A percentile compares a stretch with the other conserved stretches of the same genome.
Evolutionary conservation across 2,797 vertebrate species (phyloP).

Genomic region (Parotocinclus haroldoi): DNA sequence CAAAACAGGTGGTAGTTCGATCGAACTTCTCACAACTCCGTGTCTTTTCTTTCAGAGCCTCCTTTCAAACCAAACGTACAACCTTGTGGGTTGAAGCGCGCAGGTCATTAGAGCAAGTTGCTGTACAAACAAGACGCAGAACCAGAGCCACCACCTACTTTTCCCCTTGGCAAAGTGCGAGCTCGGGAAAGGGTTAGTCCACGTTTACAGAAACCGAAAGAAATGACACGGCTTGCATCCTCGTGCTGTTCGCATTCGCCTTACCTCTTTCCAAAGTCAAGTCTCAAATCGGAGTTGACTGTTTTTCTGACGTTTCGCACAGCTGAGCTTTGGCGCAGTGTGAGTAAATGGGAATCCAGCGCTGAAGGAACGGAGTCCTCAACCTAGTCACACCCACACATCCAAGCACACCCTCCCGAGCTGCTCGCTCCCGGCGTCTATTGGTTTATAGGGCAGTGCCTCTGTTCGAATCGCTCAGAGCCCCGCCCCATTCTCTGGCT

Average conservation of each 20-base stretch:
- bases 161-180: constrained; percentile 37
- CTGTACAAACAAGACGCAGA: constrained; percentile 36
- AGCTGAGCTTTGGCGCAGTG: constrained; percentile 47
- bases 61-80: too few species aligned
- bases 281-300: constrained; percentile 23
- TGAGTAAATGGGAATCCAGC: constrained; percentile 40
- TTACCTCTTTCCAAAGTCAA: constrained; percentile 46
- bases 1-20: constrained; percentile 43
- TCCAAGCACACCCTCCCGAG: constrained; percentile 41
- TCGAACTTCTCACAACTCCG: constrained; percentile 25
- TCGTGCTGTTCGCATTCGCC: not conserved
- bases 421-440: constrained; percentile 45
- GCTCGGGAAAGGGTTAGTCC: not conserved
- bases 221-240: not conserved
- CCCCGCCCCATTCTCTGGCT: constrained; percentile 56
- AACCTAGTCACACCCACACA: constrained; percentile 59
- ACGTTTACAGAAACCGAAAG: not conserved
- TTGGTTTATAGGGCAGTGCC: constrained; percentile 59
- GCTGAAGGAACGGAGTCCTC: constrained; percentile 35
- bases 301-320: constrained; percentile 17
- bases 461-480: constrained; percentile 41
- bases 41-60: not conserved
- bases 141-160: constrained; percentile 52
- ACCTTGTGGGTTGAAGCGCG: not conserved
- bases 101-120: constrained; percentile 19